A percentile compares a stretch with the other conserved stretches of the same genome.
Evolutionary conservation across 35 echinoderm and acorn worm genomes (phyloP).

Genomic region (Lytechinus pictus): DNA sequence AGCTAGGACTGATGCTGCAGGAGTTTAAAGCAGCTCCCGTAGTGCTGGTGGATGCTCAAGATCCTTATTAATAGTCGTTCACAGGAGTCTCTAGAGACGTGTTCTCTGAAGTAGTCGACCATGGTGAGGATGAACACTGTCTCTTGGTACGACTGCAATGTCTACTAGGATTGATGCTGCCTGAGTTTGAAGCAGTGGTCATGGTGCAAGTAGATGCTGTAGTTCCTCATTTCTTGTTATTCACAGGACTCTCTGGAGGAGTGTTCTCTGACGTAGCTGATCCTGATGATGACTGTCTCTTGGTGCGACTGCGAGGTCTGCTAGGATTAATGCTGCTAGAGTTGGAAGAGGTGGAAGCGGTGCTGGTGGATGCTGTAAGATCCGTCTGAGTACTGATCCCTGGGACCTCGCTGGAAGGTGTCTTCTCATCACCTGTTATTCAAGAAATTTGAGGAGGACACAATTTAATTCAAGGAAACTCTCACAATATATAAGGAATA

Average conservation of each 20-base stretch:
- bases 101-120: slow-evolving; percentile 51
- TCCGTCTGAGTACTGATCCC: slow-evolving; percentile 43
- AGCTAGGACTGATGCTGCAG: background rate
- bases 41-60: background rate
- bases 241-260: slow-evolving; percentile 56
- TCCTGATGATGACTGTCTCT: slow-evolving; percentile 59
- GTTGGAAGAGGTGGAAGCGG: slow-evolving; percentile 11
- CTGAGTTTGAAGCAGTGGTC: background rate
- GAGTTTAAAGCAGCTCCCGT: background rate
- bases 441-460: too few relatives aligned
- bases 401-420: slow-evolving; percentile 20
- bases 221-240: slow-evolving; percentile 48
- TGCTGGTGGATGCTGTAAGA: slow-evolving; percentile 18
- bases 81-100: slow-evolving; percentile 54
- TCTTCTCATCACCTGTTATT: slow-evolving; percentile 29
- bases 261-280: slow-evolving; percentile 58
- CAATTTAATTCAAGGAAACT: too few relatives aligned
- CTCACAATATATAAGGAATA: too few relatives aligned
- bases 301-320: slow-evolving; percentile 50
- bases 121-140: slow-evolving; percentile 51
- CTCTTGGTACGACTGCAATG: slow-evolving; percentile 41
- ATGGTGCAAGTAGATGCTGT: background rate
- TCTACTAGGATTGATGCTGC: slow-evolving; percentile 26
- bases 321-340: slow-evolving; percentile 21
- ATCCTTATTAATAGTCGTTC: slow-evolving; percentile 37